Evolutionary conservation across 2,113 vertebrate genomes (phyloP).

Genomic region (Helogale parvula): DNA sequence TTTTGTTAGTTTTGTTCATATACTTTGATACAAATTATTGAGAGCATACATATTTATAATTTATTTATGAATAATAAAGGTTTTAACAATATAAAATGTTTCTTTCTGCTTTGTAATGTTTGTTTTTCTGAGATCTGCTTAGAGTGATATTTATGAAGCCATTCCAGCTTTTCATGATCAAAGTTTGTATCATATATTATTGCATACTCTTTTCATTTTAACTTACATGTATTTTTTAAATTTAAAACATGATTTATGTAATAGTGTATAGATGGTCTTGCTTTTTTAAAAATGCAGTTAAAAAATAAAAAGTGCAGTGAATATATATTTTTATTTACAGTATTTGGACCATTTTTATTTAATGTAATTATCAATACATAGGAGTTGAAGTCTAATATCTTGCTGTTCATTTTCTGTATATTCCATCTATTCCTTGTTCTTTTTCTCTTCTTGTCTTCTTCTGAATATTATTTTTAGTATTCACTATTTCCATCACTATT

Average conservation of each 20-base stretch:
- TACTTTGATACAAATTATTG: neutral
- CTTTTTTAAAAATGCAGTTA: neutral
- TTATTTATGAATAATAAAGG: neutral
- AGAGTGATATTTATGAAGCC: neutral
- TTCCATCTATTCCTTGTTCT: neutral
- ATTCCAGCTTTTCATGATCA: neutral
- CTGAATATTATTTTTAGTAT: neutral
- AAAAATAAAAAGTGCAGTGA: neutral
- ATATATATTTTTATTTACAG: neutral
- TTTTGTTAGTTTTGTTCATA: neutral
- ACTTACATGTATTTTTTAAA: neutral
- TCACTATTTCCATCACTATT: neutral
- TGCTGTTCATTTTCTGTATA: neutral
- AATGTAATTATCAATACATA: neutral
- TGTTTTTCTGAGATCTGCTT: neutral
- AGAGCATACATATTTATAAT: neutral
- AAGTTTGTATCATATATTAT: neutral
- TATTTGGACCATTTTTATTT: neutral
- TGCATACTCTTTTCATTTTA: neutral
- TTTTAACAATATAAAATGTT: neutral
- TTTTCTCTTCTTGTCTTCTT: neutral
- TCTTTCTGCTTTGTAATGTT: neutral
- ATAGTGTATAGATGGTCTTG: neutral
- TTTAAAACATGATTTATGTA: neutral
- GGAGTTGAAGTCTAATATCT: neutral